Evolutionary conservation across 2,888 invertebrate species (phyloP).

Genomic region (Hyposoter didymator): DNA sequence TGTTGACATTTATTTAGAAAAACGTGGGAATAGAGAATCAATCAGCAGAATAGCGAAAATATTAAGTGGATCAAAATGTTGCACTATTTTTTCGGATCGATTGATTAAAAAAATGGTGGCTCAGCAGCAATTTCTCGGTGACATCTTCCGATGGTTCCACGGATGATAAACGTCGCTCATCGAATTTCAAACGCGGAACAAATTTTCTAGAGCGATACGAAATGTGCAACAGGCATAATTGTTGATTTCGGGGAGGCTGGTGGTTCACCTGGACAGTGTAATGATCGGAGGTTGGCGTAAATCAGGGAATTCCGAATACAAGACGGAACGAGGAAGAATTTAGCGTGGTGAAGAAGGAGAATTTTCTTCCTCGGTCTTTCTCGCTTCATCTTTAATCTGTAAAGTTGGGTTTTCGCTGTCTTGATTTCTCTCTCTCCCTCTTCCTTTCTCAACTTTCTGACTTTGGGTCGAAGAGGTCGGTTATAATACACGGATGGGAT

Average conservation of each 20-base stretch:
- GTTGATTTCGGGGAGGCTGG: neutral
- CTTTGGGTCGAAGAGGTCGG: slow-evolving; percentile 17
- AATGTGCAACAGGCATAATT: no score
- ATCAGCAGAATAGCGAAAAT: no score
- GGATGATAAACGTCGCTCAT: no score
- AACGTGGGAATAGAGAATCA: neutral
- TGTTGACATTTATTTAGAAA: neutral
- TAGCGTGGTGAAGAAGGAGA: slow-evolving; percentile 39
- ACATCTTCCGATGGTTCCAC: no score
- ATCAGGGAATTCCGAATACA: slow-evolving; percentile 49
- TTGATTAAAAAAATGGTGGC: no score
- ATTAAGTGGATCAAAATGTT: no score
- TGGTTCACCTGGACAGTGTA: slow-evolving; percentile 25
- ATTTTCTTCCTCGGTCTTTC: slow-evolving; percentile 60
- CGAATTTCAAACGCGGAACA: no score
- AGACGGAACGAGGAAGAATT: slow-evolving; percentile 33
- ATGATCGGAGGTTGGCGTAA: slow-evolving; percentile 38
- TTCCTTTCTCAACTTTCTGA: slow-evolving; percentile 13
- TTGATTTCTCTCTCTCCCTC: neutral
- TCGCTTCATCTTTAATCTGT: slow-evolving; percentile 45
- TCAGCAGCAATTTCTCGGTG: no score
- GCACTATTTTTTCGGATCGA: no score
- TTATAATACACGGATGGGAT: slow-evolving; percentile 51
- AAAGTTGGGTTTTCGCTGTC: slow-evolving; percentile 9
- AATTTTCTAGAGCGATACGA: no score